These are phyloP conservation scores for Alfaro cultratus DNA, from an alignment of 2,797 vertebrate genomes.

Conservation along the genomic window DNA sequence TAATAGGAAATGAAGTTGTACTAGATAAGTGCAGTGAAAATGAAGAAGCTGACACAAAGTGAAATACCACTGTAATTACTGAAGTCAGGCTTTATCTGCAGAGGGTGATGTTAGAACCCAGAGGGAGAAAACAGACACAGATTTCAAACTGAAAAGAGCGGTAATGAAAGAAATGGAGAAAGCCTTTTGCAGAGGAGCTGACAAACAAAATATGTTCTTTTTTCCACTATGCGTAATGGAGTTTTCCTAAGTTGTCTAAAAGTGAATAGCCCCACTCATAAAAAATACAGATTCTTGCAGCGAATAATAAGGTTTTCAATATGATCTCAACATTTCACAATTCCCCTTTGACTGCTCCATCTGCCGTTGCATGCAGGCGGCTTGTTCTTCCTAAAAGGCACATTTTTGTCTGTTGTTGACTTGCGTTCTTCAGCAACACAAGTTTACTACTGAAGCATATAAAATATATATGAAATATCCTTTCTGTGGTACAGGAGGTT, in stretches of 20 bases:
- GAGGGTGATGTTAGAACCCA: constrained; percentile 18
- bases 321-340: constrained; percentile 6
- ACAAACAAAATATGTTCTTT: constrained; percentile 17
- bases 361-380: constrained; percentile 20
- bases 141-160: constrained; percentile 3
- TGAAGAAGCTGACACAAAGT: constrained; percentile 24
- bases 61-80: constrained; percentile 44
- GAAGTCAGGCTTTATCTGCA: constrained; percentile 40
- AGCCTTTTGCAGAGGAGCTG: constrained; percentile 8
- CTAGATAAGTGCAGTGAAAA: constrained; percentile 25
- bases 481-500: background rate
- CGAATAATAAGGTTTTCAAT: constrained; percentile 16
- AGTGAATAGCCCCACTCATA: constrained; percentile 15
- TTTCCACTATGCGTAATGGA: background rate
- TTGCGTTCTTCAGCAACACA: background rate
- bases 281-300: constrained; percentile 16
- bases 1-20: constrained; percentile 27
- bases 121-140: constrained; percentile 14
- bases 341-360: constrained; percentile 12
- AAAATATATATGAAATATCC: background rate
- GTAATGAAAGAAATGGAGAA: constrained; percentile 14
- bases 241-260: constrained; percentile 12
- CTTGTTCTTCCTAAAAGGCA: background rate
- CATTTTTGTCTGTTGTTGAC: background rate
- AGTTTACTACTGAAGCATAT: background rate